These are phyloP conservation scores for Cygnus buccinator DNA, from an alignment of 2,113 vertebrate genomes.

Conservation along the genomic window DNA sequence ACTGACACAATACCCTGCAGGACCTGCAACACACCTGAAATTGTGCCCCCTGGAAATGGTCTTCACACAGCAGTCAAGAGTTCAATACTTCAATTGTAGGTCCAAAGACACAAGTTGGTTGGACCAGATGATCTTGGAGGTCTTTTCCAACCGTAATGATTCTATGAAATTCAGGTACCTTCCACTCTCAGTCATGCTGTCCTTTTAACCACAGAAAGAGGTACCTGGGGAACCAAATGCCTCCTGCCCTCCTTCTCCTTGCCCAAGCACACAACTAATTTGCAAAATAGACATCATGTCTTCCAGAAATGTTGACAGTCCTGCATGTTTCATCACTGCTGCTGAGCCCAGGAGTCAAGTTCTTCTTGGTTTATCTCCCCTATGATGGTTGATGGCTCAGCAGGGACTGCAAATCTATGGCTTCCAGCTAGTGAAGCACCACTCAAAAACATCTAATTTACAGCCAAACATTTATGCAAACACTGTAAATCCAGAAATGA, in stretches of 20 bases:
- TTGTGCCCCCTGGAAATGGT: not conserved
- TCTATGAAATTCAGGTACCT: not conserved
- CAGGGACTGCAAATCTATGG: slow-evolving; percentile 24
- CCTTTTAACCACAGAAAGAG: not conserved
- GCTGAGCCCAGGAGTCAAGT: slow-evolving; percentile 14
- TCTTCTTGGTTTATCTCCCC: slow-evolving; percentile 20
- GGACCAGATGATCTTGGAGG: too few relatives aligned
- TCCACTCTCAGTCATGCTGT: not conserved
- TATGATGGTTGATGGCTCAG: slow-evolving; percentile 38
- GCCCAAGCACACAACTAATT: not conserved
- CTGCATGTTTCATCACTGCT: slow-evolving; percentile 5
- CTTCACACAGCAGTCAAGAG: not conserved
- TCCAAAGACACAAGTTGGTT: not conserved
- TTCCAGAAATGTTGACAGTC: slow-evolving; percentile 5
- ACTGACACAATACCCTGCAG: not conserved
- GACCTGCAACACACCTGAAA: not conserved
- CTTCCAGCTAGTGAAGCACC: not conserved
- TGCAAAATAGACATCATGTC: slow-evolving; percentile 14
- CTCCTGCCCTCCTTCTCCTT: not conserved
- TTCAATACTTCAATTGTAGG: not conserved
- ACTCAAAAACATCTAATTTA: slow-evolving; percentile 65
- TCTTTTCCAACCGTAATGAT: too few relatives aligned
- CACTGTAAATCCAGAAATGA: slow-evolving; percentile 54
- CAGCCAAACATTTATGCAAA: slow-evolving; percentile 56
- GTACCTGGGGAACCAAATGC: not conserved